Evolutionary conservation across 2,888 invertebrate species (phyloP), one percentile per base, ranked within the genome.

Genomic region (Hirtodrosophila cameraria): DNA sequence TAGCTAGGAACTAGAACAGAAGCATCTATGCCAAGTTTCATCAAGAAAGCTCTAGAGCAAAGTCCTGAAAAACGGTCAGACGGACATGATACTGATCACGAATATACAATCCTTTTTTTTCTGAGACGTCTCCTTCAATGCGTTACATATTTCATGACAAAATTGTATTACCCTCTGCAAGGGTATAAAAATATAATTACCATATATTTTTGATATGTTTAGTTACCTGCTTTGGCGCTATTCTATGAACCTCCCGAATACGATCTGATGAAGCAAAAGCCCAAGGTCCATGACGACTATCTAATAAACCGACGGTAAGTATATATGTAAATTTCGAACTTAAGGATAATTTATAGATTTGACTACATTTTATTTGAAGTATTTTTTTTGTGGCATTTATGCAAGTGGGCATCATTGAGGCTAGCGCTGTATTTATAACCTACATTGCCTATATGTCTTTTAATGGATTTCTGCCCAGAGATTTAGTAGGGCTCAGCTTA

Each of bases 401-500:
- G 1, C 53, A 65, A 28, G 60, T 84, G 20, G 81, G 82, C 2
- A 0, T 60, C 2, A 43, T 84, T 7, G 55, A 84, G 41, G 63
- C 85, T 1, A 43, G 43, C 2, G 86, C 71, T 1, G 58, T 78
- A 2, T 53, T 65, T 2, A 4, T 65, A 0, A n/a, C 43, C 13
- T 81, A 77, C 42, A 45, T 84, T 20, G 41, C 35, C 3, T 48
- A 46, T 11, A 84, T 84, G 86, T 11, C 72, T 0, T 12, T 16
- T 0, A 60, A 49, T 11, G 81, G 81, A 7, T 82, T 82, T 28
- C 5, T 61, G n/a, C 81, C 86, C 0, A 18, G 27, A n/a, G 11
- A 4, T 1, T 31, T 82, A 11, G 1, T 62, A 2, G 65, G 57
- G 0, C 27, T 69, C 0, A 15, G 38, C 2, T 1, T 2, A 0